Evolutionary conservation across 2,113 vertebrate species (phyloP).

Genomic region (Phainopepla nitens): DNA sequence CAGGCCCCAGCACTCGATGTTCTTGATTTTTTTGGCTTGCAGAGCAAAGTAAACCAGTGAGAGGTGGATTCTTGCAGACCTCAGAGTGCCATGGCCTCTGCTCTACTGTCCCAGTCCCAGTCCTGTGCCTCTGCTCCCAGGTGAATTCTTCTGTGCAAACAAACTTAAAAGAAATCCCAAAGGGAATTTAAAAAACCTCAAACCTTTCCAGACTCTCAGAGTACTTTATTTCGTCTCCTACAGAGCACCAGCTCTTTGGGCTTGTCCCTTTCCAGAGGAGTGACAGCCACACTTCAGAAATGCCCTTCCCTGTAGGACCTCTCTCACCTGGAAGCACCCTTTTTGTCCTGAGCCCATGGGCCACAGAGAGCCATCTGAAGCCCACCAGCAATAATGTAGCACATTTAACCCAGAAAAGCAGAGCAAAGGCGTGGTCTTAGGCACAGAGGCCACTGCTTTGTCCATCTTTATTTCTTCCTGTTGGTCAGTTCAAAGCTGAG

Average conservation of each 20-base stretch:
- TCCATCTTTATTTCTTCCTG: background rate
- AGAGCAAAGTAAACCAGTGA: background rate
- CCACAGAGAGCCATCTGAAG: background rate
- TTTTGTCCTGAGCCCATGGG: background rate
- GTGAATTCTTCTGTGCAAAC: background rate
- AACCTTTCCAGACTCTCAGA: background rate
- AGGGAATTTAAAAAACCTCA: accelerated
- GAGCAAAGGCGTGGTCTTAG: background rate
- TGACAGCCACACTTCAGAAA: background rate
- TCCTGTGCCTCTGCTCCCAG: background rate
- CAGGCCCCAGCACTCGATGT: accelerated
- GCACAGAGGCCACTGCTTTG: background rate
- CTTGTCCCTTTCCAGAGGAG: background rate
- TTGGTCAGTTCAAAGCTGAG: background rate
- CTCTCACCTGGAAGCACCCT: accelerated
- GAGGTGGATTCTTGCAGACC: background rate
- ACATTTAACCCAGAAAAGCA: background rate
- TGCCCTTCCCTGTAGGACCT: background rate
- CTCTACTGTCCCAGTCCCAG: background rate
- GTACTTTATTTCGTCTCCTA: background rate
- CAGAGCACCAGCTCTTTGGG: background rate
- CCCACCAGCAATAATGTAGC: too few species aligned
- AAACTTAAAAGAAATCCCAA: background rate
- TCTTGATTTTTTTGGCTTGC: background rate
- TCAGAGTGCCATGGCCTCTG: background rate